These are phyloP conservation scores for Gymnoscelis rufifasciata DNA, from an alignment of 2,888 invertebrate species.

Conservation along the genomic window DNA sequence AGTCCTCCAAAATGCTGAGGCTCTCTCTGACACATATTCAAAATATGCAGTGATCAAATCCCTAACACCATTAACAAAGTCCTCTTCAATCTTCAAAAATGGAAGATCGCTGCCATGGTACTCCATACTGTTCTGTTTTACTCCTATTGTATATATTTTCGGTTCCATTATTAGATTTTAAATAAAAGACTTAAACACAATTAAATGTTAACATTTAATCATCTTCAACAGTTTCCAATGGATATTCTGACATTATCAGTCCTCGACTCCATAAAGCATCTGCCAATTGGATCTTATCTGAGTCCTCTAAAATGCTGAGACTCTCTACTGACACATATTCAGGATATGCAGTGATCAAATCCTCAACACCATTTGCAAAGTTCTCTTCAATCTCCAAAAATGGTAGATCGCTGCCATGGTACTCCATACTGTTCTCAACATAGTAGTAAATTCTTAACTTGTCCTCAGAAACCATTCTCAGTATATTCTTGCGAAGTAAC, in stretches of 20 bases:
- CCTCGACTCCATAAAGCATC: conserved; percentile 91
- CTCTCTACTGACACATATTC: conserved; percentile 84
- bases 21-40: conserved; percentile 82
- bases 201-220: conserved; percentile 39
- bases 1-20: conserved; percentile 81
- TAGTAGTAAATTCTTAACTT: conserved; percentile 86
- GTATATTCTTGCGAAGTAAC: conserved; percentile 78
- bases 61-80: conserved; percentile 84
- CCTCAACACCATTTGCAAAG: conserved; percentile 84
- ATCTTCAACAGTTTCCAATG: conserved; percentile 70
- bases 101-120: conserved; percentile 89
- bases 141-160: too few species aligned
- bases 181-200: too few species aligned
- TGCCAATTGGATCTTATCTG: conserved; percentile 82
- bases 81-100: conserved; percentile 83
- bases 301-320: conserved; percentile 81
- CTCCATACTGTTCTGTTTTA: conserved; percentile 91
- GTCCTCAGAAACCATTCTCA: conserved; percentile 82
- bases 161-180: too few species aligned
- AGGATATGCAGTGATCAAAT: conserved; percentile 87
- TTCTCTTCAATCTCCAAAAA: conserved; percentile 84
- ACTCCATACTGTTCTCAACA: conserved; percentile 90
- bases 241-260: conserved; percentile 85
- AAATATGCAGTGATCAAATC: conserved; percentile 87
- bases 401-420: conserved; percentile 87